A percentile compares a stretch with the other conserved stretches of the same genome.
phyloP scores from a whole-genome alignment of 37 sponge, comb jelly and placozoan genomes.

The Aplysina aerophoba region DNA sequence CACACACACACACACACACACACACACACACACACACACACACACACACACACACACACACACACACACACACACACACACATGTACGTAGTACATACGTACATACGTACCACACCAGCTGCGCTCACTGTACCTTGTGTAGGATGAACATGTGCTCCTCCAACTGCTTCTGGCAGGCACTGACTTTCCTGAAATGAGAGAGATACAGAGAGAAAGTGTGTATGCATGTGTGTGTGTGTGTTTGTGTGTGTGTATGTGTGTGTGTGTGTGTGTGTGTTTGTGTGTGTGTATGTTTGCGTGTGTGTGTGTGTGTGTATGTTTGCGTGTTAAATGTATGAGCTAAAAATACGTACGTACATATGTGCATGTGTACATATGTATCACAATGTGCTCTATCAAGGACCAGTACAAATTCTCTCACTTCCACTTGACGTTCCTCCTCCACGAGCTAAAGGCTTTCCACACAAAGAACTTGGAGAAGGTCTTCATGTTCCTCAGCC shows the following conservation, averaged over 20 bases:
- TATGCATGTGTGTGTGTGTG: neutral
- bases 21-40: too few relatives aligned
- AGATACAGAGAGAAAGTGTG: neutral
- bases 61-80: too few relatives aligned
- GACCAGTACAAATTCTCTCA: neutral
- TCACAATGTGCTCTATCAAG: too few relatives aligned
- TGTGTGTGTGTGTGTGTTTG: too few relatives aligned
- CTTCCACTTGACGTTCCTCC: conserved; percentile 89
- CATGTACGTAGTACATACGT: neutral
- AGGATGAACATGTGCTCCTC: conserved; percentile 86
- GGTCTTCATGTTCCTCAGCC: conserved; percentile 88
- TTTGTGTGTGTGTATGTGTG: too few relatives aligned
- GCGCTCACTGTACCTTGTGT: conserved; percentile 32
- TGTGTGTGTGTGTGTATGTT: too few relatives aligned
- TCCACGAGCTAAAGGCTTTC: conserved; percentile 94
- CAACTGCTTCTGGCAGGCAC: conserved; percentile 64
- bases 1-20: too few relatives aligned
- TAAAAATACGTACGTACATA: too few relatives aligned
- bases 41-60: too few relatives aligned
- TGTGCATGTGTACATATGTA: too few relatives aligned
- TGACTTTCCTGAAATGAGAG: conserved; percentile 60
- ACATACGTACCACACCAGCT: neutral
- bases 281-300: too few relatives aligned
- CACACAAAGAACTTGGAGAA: conserved; percentile 92
- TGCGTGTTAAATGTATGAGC: too few relatives aligned